Conservation (phyloP, 2,888 invertebrate genomes). For the Acleris cristana region DNA sequence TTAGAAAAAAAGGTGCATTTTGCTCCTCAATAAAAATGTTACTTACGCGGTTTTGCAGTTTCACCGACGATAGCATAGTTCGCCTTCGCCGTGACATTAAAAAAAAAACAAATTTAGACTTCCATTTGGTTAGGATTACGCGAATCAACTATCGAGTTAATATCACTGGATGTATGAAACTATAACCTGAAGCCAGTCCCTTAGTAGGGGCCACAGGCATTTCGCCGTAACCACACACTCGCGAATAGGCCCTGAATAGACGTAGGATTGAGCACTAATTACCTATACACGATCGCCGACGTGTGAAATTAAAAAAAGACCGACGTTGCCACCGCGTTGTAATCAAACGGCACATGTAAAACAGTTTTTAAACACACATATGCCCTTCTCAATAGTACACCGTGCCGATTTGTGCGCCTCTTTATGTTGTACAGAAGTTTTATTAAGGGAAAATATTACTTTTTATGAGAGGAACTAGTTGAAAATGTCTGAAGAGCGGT, state of each 20-base stretch:
- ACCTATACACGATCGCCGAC: conserved; percentile 72
- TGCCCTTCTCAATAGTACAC: background rate
- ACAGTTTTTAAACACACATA: background rate
- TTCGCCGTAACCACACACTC: conserved; percentile 49
- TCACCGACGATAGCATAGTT: no score
- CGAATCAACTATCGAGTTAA: no score
- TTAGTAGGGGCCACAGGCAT: conserved; percentile 31
- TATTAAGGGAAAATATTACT: conserved; percentile 10
- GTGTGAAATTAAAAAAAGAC: conserved; percentile 80
- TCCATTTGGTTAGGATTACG: no score
- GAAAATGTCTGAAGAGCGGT: conserved; percentile 16
- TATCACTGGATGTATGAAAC: no score
- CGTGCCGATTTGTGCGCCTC: conserved; percentile 1
- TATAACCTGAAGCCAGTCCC: background rate
- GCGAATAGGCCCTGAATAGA: conserved; percentile 71
- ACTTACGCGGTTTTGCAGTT: no score
- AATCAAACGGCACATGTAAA: background rate
- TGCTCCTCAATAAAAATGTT: no score
- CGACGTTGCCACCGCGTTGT: conserved; percentile 33
- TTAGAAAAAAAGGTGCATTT: no score
- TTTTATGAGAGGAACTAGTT: conserved; percentile 4
- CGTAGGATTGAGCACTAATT: conserved; percentile 79
- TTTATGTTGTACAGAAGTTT: conserved; percentile 16
- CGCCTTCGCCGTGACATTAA: no score
- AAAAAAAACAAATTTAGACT: no score